Conservation (phyloP, 30 jellyfish, hydroid and myxozoan species). For the Aurelia coerulea region DNA sequence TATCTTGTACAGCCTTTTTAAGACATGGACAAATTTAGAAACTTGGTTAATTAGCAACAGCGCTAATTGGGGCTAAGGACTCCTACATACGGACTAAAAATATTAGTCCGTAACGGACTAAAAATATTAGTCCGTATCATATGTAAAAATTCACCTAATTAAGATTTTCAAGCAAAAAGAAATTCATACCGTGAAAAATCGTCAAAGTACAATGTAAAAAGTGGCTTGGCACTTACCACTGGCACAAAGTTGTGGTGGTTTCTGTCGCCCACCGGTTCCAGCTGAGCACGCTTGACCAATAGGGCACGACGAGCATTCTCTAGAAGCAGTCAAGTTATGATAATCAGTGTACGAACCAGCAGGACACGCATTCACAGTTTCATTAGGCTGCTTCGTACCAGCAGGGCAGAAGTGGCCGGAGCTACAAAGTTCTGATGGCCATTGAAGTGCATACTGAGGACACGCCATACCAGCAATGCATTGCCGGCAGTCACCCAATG, state of each 20-base stretch:
- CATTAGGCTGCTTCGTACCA: constrained; percentile 88
- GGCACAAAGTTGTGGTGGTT: constrained; percentile 97
- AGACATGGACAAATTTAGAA: too few relatives aligned
- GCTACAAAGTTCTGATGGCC: constrained; percentile 89
- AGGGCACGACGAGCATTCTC: constrained; percentile 92
- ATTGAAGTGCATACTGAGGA: constrained; percentile 82
- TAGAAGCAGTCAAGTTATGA: constrained; percentile 86
- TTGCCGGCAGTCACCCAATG: constrained; percentile 74
- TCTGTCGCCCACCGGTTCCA: constrained; percentile 98
- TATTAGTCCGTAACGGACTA: too few relatives aligned
- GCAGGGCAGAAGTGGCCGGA: constrained; percentile 99
- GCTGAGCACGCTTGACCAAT: constrained; percentile 94
- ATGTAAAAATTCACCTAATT: too few relatives aligned
- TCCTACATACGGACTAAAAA: too few relatives aligned
- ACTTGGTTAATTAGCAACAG: too few relatives aligned
- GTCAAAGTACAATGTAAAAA: too few relatives aligned
- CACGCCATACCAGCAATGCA: constrained; percentile 99
- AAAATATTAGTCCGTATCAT: too few relatives aligned
- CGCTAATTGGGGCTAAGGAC: too few relatives aligned
- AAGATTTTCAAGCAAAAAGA: too few relatives aligned
- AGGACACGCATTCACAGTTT: constrained; percentile 90
- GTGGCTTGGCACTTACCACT: constrained; percentile 53
- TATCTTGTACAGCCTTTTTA: too few relatives aligned
- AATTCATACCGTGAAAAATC: too few relatives aligned
- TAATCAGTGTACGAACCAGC: constrained; percentile 97